These are phyloP conservation scores for Carassius carassius DNA, from an alignment of 2,113 vertebrate species.

Conservation along the genomic window DNA sequence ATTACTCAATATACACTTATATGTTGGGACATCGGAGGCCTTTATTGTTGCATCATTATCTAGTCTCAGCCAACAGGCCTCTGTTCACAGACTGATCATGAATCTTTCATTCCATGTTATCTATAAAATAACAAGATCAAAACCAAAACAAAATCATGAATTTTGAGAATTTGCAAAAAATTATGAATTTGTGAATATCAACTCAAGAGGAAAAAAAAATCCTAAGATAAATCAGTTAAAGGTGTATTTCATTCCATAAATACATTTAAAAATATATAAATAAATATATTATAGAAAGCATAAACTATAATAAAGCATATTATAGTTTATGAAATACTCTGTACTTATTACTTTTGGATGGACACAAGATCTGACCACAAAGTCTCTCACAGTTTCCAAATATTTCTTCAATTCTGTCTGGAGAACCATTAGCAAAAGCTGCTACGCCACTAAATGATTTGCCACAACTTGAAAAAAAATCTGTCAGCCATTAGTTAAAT, in stretches of 20 bases:
- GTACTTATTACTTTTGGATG: not conserved
- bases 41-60: not conserved
- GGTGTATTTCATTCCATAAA: not conserved
- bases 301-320: not conserved
- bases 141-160: not conserved
- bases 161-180: not conserved
- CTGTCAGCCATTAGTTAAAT: not conserved
- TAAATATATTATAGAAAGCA: too few relatives aligned
- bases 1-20: not conserved
- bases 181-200: not conserved
- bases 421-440: not conserved
- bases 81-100: not conserved
- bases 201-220: too few relatives aligned
- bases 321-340: not conserved
- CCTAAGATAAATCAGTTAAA: not conserved
- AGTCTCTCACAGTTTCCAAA: not conserved
- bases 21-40: not conserved
- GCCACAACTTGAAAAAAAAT: not conserved
- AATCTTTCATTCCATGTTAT: not conserved
- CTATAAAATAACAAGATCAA: not conserved
- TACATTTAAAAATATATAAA: not conserved
- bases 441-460: conserved; percentile 4
- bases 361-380: not conserved
- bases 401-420: not conserved
- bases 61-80: not conserved